Conservation (phyloP, 2,113 vertebrate species). For the Talpa occidentalis region DNA sequence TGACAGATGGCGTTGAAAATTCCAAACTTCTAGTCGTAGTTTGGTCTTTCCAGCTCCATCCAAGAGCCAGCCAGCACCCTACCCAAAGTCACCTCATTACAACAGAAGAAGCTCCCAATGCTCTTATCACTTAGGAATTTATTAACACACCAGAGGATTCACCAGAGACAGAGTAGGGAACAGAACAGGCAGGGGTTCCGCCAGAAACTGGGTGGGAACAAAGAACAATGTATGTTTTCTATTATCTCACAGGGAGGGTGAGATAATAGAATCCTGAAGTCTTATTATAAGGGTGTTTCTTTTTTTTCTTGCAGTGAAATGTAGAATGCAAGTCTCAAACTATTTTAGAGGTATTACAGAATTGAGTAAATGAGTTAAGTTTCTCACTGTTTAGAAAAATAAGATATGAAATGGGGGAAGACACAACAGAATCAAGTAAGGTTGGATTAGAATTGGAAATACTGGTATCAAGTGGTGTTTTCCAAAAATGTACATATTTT, state of each 20-base stretch:
- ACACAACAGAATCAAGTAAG: neutral
- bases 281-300: neutral
- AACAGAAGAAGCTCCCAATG: neutral
- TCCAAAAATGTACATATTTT: neutral
- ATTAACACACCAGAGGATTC: neutral
- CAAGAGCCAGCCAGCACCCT: neutral
- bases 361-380: neutral
- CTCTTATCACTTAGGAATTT: neutral
- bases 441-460: neutral
- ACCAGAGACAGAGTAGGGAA: neutral
- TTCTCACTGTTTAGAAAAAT: neutral
- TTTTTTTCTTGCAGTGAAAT: neutral
- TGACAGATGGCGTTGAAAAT: neutral
- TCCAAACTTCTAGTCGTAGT: neutral
- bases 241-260: neutral
- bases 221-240: neutral
- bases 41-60: neutral
- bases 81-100: neutral
- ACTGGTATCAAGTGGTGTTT: neutral
- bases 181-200: neutral
- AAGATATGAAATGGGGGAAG: neutral
- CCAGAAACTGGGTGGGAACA: neutral
- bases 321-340: neutral
- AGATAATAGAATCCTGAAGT: neutral
- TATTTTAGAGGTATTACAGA: neutral